Evolutionary conservation across 2,888 invertebrate genomes (phyloP), one percentile per base, ranked within the genome.

Genomic region (Thysanoteuthis rhombus): DNA sequence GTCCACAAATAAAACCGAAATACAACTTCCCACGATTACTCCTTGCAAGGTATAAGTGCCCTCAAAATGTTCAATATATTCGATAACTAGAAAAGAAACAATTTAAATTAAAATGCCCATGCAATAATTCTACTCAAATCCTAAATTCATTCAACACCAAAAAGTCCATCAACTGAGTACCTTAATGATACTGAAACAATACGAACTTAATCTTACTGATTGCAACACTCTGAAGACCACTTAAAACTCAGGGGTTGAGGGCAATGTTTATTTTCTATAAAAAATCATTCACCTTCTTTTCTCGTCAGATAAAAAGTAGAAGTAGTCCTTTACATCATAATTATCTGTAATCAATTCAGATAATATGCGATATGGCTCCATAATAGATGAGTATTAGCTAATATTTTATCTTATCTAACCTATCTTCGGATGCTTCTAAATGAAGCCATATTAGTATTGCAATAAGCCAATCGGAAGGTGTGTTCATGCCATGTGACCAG

Each of bases 291-390:
- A 12, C 75, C n/a, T 1, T 75, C 10, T 75, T 75, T 75, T n/a
- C 4, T 10, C 32, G 28, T 8, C 16, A 75, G 75, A n/a, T 75
- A 3, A 32, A n/a, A 75, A 75, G 16, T n/a, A 8, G n/a, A 75
- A 75, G 58, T 75, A 75, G 32, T 75, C 5, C 8, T 75, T 75
- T 75, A n/a, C n/a, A n/a, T 32, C n/a, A 8, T n/a, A 75, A 75
- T n/a, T 75, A 75, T n/a, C n/a, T 75, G n/a, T 75, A n/a, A 75
- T 75, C 75, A n/a, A n/a, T 75, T 75, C 22, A 75, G n/a, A 75
- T 75, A 75, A 75, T 75, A 75, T n/a, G 75, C n/a, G 75, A 75
- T 75, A 75, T 75, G n/a, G n/a, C 75, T 75, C n/a, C n/a, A 75
- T 75, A 75, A n/a, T 10, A 75, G 75, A 0, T n/a, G 32, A n/a